Conservation (phyloP, 2,113 vertebrate genomes). For the Hepsetus odoe region DNA sequence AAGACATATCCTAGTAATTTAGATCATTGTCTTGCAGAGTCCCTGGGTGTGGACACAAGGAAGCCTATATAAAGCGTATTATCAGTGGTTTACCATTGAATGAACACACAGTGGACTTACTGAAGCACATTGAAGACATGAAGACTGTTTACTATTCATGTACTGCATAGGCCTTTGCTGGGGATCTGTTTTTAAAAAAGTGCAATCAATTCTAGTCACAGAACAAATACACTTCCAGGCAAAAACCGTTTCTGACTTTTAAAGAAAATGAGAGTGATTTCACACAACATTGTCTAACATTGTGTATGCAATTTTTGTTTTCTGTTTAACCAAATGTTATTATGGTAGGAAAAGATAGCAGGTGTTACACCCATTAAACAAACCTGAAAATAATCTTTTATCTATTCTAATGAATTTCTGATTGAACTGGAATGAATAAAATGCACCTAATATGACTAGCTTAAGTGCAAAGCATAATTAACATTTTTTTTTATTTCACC, state of each 20-base stretch:
- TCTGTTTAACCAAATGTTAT: neutral
- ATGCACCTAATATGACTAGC: no score
- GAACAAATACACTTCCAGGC: neutral
- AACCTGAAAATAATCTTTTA: no score
- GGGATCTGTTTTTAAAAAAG: neutral
- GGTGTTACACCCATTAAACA: neutral
- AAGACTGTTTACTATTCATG: neutral
- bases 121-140: neutral
- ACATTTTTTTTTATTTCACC: no score
- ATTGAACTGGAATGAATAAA: no score
- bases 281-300: neutral
- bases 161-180: neutral
- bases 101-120: neutral
- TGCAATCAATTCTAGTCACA: neutral
- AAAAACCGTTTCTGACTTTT: no score
- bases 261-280: neutral
- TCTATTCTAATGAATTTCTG: no score
- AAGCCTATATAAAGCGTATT: neutral
- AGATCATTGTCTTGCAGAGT: constrained; percentile 36
- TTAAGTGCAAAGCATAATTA: no score
- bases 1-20: constrained; percentile 58
- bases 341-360: neutral
- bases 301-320: neutral
- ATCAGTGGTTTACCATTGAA: neutral
- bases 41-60: neutral